These are phyloP conservation scores for Mya arenaria DNA, from an alignment of 1,140 invertebrate species.

Conservation along the genomic window DNA sequence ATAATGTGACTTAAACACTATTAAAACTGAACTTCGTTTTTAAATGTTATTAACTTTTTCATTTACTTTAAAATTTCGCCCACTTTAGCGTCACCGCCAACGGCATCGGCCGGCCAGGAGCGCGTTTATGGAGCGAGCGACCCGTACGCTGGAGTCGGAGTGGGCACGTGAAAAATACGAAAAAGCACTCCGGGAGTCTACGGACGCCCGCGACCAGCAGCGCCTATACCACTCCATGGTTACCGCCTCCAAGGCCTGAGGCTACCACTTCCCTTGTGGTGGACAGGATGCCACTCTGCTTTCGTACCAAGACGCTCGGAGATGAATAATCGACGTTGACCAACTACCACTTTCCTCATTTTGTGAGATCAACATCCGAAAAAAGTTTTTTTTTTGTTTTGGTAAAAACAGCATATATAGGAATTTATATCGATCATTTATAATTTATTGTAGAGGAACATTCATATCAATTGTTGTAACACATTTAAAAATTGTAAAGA, in stretches of 20 bases:
- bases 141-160: conserved; percentile 1
- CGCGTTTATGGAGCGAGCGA: conserved; percentile 48
- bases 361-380: too few species aligned
- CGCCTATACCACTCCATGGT: neutral
- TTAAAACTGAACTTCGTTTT: neutral
- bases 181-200: neutral
- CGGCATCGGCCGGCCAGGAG: conserved; percentile 48
- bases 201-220: neutral
- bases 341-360: too few species aligned
- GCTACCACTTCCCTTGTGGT: too few species aligned
- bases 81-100: conserved; percentile 38
- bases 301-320: too few species aligned
- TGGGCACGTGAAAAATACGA: conserved; percentile 52
- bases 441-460: too few species aligned
- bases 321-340: too few species aligned
- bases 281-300: too few species aligned
- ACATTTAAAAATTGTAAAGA: too few species aligned
- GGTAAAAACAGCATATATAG: too few species aligned
- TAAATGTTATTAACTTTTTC: neutral
- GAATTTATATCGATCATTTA: too few species aligned
- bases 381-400: too few species aligned
- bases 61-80: neutral
- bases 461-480: too few species aligned
- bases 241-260: neutral
- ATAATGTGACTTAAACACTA: neutral